Conservation (phyloP, 2,113 vertebrate species). For the Coptodon rendalli region DNA sequence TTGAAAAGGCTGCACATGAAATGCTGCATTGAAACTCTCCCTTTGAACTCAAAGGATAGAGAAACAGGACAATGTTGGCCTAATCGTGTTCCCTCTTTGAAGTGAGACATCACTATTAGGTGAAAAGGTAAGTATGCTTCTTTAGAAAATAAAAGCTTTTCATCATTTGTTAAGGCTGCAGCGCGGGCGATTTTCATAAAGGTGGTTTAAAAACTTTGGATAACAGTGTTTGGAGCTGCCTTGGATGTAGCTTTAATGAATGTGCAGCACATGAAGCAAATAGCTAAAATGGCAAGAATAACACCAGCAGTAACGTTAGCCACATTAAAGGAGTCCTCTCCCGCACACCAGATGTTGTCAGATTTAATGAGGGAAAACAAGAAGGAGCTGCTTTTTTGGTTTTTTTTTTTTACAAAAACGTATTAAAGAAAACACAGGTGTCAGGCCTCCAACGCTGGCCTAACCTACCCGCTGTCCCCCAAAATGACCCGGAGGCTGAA, state of each 20-base stretch:
- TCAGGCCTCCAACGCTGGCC: background rate
- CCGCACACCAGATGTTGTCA: slow-evolving; percentile 62
- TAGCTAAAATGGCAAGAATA: slow-evolving; percentile 62
- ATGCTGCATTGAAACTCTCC: slow-evolving; percentile 71
- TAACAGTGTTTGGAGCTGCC: slow-evolving; percentile 27
- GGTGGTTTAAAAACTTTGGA: slow-evolving; percentile 56
- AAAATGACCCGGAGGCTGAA: background rate
- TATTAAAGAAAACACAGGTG: slow-evolving; percentile 70
- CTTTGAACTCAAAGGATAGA: slow-evolving; percentile 79
- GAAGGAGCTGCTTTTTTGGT: slow-evolving; percentile 4
- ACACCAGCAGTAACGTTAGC: slow-evolving; percentile 55
- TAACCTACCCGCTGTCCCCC: background rate
- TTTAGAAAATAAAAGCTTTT: slow-evolving; percentile 73
- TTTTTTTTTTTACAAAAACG: slow-evolving; percentile 24
- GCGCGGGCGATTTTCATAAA: slow-evolving; percentile 61
- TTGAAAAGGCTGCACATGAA: slow-evolving; percentile 71
- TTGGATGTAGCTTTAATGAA: slow-evolving; percentile 56
- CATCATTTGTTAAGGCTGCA: slow-evolving; percentile 62
- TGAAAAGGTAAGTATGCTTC: slow-evolving; percentile 73
- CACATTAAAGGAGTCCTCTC: slow-evolving; percentile 69
- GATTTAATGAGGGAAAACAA: slow-evolving; percentile 71
- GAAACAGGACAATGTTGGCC: slow-evolving; percentile 76
- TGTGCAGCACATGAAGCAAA: slow-evolving; percentile 55
- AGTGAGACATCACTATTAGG: slow-evolving; percentile 76
- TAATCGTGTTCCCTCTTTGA: slow-evolving; percentile 76